These are phyloP conservation scores for Anguilla marmorata DNA, from an alignment of 2,797 vertebrate genomes.

Conservation along the genomic window DNA sequence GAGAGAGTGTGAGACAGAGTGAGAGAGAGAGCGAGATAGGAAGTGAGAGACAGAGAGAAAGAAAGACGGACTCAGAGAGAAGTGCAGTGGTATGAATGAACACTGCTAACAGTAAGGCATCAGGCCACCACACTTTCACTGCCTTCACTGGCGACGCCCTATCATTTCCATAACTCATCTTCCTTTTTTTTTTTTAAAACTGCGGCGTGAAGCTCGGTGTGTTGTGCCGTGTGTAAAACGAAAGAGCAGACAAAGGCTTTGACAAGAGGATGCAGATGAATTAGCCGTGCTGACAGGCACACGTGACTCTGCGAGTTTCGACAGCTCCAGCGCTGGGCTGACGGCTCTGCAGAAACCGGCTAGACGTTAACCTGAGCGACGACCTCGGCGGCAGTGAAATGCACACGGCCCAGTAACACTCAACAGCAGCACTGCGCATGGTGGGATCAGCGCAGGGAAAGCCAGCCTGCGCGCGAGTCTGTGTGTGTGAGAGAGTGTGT, in stretches of 20 bases:
- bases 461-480: neutral
- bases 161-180: neutral
- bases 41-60: neutral
- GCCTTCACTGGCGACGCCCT: neutral
- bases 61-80: conserved; percentile 74
- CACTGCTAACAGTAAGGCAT: neutral
- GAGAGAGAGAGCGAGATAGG: neutral
- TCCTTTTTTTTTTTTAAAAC: neutral
- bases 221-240: neutral
- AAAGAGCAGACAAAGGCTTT: conserved; percentile 4
- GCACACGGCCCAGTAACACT: no score
- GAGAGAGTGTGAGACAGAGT: neutral
- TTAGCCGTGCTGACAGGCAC: neutral
- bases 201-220: neutral
- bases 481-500: no score
- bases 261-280: neutral
- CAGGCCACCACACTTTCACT: neutral
- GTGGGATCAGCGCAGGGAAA: neutral
- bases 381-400: neutral
- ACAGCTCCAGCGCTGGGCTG: neutral
- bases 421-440: neutral
- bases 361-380: neutral
- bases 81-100: neutral
- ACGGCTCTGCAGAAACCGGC: neutral
- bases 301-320: neutral